phyloP scores from a whole-genome alignment of 2,113 vertebrate species.

The Poicephalus gulielmi region DNA sequence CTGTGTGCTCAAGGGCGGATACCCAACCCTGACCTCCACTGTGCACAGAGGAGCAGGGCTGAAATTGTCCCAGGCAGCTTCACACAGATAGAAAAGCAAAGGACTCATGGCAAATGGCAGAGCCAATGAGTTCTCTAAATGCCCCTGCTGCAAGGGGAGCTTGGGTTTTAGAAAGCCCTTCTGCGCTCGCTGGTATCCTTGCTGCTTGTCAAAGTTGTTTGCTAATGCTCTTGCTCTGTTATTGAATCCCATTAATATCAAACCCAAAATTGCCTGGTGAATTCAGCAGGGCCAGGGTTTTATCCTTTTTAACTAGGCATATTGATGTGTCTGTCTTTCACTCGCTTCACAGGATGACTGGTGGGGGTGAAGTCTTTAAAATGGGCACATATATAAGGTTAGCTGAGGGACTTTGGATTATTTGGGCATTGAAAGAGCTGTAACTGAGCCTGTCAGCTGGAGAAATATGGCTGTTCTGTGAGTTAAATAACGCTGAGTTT shows the following conservation, averaged over 20 bases:
- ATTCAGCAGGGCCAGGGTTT: not conserved
- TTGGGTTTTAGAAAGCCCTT: not conserved
- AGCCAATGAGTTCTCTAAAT: rapidly evolving
- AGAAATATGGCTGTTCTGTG: not conserved
- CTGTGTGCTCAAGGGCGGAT: not conserved
- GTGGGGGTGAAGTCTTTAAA: not conserved
- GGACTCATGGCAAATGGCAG: not conserved
- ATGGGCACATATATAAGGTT: not conserved
- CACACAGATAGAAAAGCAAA: rapidly evolving
- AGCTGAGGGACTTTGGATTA: not conserved
- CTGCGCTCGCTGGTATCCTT: not conserved
- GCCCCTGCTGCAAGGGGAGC: not conserved
- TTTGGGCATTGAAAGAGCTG: not conserved
- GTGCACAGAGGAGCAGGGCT: not conserved
- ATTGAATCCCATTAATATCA: not conserved
- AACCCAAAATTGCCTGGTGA: not conserved
- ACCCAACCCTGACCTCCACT: not conserved
- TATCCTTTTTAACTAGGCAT: not conserved
- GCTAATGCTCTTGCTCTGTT: not conserved
- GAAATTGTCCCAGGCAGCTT: not conserved
- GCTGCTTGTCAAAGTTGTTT: not conserved
- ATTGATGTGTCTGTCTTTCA: not conserved
- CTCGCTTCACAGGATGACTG: rapidly evolving
- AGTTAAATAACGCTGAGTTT: not conserved
- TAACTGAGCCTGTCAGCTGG: not conserved